Evolutionary conservation across 2,113 vertebrate genomes (phyloP).

Genomic region (Catharus minimus): DNA sequence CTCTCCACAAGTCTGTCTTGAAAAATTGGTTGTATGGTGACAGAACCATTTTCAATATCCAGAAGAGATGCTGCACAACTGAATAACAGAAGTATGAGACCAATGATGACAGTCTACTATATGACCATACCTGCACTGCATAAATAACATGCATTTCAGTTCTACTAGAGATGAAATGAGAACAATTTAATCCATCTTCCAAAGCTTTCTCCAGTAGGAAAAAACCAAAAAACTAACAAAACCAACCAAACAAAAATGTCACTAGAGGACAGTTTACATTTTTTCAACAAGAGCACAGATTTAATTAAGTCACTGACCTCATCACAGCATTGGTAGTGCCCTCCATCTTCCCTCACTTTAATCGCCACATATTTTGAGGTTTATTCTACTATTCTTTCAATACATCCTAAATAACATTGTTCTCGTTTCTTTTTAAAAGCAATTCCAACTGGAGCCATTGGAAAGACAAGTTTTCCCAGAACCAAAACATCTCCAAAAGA

Average conservation of each 20-base stretch:
- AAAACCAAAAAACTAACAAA: background rate
- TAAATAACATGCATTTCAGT: background rate
- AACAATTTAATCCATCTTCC: background rate
- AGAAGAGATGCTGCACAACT: background rate
- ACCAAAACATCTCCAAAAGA: background rate
- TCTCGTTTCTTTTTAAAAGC: background rate
- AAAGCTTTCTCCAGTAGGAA: background rate
- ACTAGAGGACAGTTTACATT: background rate
- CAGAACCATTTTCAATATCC: background rate
- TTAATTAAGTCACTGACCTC: background rate
- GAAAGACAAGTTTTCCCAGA: background rate
- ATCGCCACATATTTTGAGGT: background rate
- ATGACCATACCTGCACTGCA: background rate
- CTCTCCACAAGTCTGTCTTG: background rate
- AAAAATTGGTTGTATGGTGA: background rate
- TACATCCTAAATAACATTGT: background rate
- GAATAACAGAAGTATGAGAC: background rate
- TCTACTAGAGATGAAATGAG: background rate
- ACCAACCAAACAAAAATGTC: background rate
- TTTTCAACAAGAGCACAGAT: background rate
- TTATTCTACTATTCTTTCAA: background rate
- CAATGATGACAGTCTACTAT: background rate
- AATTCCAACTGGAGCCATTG: background rate
- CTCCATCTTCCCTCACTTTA: background rate
- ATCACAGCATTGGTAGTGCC: accelerated